Base-by-base conservation (phyloP, 2,113 vertebrate genomes). In the Petromus typicus region DNA sequence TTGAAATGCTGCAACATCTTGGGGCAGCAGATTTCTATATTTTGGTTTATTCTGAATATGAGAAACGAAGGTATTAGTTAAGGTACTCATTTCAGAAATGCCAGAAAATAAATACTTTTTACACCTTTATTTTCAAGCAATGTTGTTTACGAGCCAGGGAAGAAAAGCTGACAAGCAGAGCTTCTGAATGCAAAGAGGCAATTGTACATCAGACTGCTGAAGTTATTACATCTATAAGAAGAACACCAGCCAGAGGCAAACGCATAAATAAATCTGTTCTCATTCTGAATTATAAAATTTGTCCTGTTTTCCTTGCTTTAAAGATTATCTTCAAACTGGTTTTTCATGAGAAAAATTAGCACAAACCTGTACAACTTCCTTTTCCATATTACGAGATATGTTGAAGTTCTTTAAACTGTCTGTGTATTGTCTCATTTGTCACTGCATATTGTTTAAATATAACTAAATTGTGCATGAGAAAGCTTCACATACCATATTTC, bases 51-150 rank as follows among this genome's bases (percentile, higher is more conserved):
- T 96, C 40, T 80, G 17, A 95, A 20, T 89, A 34, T 86, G 83
- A 87, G n/a, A 18, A 94, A 95, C 90, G 83, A 91, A 23, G 13
- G 23, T 81, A 73, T 96, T 95, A 76, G n/a, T 66, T 48, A 94
- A 93, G 18, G 61, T 79, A 86, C 67, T 91, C 76, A 94, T 94
- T 93, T 96, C 37, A 87, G 34, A 90, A 96, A 84, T 94, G 59
- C 48, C 87, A 93, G 75, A 90, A 96, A 93, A 93, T 37, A 93
- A 86, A 80, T 76, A 43, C 13, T 80, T 93, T 37, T 43, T 32
- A 83, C 76, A 54, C 34, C 10, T 81, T 94, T 91, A 86, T 93
- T 89, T 90, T 67, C 13, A 90, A 54, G 25, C 17, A 32, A 56
- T 80, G 45, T 81, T 89, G n/a, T 95, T 78, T 87, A 67, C 45